Base-by-base conservation (phyloP, 35 echinoderm and acorn worm species). In the Stichopus chloronotus region DNA sequence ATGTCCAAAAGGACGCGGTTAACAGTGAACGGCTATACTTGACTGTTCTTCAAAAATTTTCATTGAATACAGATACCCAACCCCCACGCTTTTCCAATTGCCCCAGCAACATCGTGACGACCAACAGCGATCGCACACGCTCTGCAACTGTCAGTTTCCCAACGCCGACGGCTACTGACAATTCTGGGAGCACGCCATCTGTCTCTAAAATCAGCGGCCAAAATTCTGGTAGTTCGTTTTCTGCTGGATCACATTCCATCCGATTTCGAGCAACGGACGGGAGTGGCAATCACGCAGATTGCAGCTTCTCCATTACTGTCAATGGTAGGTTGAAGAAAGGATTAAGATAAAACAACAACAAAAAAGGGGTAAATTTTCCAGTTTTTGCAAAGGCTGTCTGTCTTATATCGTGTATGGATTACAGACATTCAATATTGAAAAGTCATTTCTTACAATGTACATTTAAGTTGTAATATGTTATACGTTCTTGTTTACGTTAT, bases 271-370 rank as follows among this genome's bases (percentile, higher is more conserved):
- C 93, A 8, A 90, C 8, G 25, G 93, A 94, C 57, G 58, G 74
- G 17, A 59, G 84, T 24, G 93, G 93, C 5, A 94, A 94, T 57
- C 14, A 63, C 19, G 88, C 88, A 5, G 30, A 86, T 53, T 94
- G 93, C 56, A 52, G 17, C 56, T 94, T 94, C 78, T 94, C 93
- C 10, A 65, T 94, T 30, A 94, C 88, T 14, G 88, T 91, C 10
- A 82, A 71, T 72, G 93, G 93, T 92, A 17, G 17, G 78, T 91
- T 16, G 19, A 72, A 14, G 30, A 43, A 43, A 43, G 30, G 30
- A 43, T 43, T 43, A 0, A 43, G 30, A 43, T 1, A 43, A 43
- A 43, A 43, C 30, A 43, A 43, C 0, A 43, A 43, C 30, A 43
- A n/a, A n/a, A n/a, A n/a, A 43, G 0, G 30, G 30, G 30, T 3